Base-by-base conservation (phyloP, 2,113 vertebrate genomes). In the Phylloscopus whistleri region DNA sequence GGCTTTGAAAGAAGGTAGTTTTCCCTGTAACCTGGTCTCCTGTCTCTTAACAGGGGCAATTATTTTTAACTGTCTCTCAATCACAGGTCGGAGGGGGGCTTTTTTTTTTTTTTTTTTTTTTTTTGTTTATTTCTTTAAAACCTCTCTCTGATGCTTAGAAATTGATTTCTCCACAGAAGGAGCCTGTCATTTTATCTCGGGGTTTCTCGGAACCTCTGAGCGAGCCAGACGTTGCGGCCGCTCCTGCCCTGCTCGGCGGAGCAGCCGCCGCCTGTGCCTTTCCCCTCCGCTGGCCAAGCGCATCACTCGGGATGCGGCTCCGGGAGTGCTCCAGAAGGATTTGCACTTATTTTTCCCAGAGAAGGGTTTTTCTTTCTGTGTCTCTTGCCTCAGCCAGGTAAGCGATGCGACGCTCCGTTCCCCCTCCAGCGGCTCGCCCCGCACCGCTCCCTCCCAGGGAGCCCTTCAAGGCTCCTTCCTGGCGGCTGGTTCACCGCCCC, bases 11-110 rank as follows among this genome's bases (percentile, higher is more conserved):
- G 83, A 64, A 87, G 83, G 87, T 88, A 63, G 53, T 75, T 87
- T 88, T 81, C 81, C 73, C 64, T 41, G 79, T 81, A 92, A 77
- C 84, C 62, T 53, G 51, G 44, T 77, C 70, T 68, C 72, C 68
- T 66, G 75, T 59, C 84, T 95, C 91, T 96, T 93, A 59, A 92
- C 84, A 41, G 20, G 23, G 95, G 93, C 84, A 84, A 94, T 97
- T 93, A 95, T 94, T 94, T 94, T 97, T 93, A 93, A 90, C 48
- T 78, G 48, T 74, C 49, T 49, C 78, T 77, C 94, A 91, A 66
- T 58, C 92, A 78, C 86, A 77, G 56, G 73, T 94, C 69, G 44
- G n/a, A n/a, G 87, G 27, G 72, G 64, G 26, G 30, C 35, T 68
- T 64, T 64, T 49, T 62, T 43, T 55, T 56, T 52, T 37, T 33